phyloP scores from a whole-genome alignment of 2,797 vertebrate species.

The Babyrousa celebensis region DNA sequence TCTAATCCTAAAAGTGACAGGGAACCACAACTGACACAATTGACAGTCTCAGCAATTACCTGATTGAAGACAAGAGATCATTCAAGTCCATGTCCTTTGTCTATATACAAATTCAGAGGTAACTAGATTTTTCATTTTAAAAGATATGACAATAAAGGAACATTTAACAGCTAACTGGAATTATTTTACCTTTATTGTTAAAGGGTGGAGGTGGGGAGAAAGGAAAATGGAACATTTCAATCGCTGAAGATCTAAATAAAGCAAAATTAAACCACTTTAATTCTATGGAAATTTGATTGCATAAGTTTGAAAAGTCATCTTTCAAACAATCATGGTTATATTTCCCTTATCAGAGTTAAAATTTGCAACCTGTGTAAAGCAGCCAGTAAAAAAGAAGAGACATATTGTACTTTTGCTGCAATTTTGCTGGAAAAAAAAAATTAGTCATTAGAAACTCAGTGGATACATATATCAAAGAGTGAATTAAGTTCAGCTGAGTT shows the following conservation, averaged over 20 bases:
- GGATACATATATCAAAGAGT: neutral
- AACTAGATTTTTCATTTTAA: conserved; percentile 1
- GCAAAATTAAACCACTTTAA: neutral
- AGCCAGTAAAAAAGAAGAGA: conserved; percentile 46
- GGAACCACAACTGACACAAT: neutral
- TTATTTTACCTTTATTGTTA: neutral
- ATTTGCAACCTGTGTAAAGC: neutral
- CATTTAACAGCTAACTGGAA: neutral
- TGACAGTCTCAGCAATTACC: neutral
- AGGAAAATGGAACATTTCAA: neutral
- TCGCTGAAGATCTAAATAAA: neutral
- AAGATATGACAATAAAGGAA: neutral
- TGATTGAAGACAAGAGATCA: neutral
- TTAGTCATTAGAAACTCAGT: conserved; percentile 14
- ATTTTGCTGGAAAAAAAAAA: conserved; percentile 70
- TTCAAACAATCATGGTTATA: neutral
- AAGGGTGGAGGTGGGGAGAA: neutral
- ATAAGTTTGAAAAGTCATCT: neutral
- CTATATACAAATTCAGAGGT: neutral
- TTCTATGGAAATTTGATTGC: neutral
- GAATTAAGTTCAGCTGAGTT: conserved; percentile 43
- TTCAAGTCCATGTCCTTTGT: neutral
- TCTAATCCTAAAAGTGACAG: neutral
- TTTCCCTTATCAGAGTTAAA: neutral
- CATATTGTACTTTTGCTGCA: neutral